phyloP scores from a whole-genome alignment of 2,797 vertebrate species.

The Eidolon dupreanum region DNA sequence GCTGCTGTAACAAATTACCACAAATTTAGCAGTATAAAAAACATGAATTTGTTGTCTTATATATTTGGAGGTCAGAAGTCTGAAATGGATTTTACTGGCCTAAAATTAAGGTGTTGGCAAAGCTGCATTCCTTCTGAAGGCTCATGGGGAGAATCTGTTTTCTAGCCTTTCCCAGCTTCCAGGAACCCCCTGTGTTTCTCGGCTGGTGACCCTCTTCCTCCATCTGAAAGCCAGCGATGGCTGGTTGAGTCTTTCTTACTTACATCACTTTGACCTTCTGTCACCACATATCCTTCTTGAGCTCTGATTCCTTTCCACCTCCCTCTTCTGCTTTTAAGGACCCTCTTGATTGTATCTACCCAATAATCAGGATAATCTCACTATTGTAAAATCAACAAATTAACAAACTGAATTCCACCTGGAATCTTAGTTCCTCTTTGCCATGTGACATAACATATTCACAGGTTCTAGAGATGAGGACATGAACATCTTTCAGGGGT shows the following conservation, averaged over 20 bases:
- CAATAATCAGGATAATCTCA: neutral
- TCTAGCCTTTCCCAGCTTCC: neutral
- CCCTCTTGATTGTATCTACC: neutral
- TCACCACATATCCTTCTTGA: neutral
- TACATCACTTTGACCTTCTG: neutral
- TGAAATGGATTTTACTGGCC: neutral
- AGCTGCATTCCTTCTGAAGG: neutral
- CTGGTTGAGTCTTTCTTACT: neutral
- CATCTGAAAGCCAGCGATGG: neutral
- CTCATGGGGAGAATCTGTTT: neutral
- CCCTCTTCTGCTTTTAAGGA: neutral
- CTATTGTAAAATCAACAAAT: neutral
- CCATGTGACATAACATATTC: neutral
- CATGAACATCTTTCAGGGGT: neutral
- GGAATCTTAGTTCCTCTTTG: neutral
- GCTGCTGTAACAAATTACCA: neutral
- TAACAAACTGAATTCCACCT: neutral
- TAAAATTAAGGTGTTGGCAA: neutral
- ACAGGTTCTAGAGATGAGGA: neutral
- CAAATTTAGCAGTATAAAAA: neutral
- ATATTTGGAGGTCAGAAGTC: neutral
- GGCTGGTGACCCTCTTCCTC: neutral
- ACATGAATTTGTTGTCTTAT: neutral
- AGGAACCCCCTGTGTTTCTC: neutral
- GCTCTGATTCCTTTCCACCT: neutral